Base-by-base conservation (phyloP, 2,797 vertebrate genomes). In the Halcyon smyrnensis region DNA sequence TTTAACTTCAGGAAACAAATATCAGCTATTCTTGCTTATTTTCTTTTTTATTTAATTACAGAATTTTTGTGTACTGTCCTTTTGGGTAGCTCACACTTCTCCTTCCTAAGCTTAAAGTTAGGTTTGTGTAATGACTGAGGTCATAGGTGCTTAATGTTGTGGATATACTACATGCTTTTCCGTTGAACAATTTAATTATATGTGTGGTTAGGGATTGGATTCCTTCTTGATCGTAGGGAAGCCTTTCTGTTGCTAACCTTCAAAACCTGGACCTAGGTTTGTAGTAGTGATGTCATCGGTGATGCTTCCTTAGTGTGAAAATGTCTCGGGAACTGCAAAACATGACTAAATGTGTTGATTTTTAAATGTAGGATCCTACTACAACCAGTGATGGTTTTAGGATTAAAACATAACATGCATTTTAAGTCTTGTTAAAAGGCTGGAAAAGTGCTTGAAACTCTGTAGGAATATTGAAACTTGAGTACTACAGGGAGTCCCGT, bases 261-360 rank as follows among this genome's bases (percentile, higher is more conserved):
- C 34, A 48, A 19, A 77, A 30, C 59, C 24, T n/a, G 11, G 6
- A 28, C n/a, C 16, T 59, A 11, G 2, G 10, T 76, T 84, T 81
- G 28, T 59, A 70, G 28, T 59, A 70, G 28, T 48, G 28, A 1
- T 69, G 14, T 69, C 24, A 13, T 30, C 19, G 69, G 7, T 43
- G 37, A 36, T 46, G 46, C 32, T 62, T 75, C 51, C 28, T 23
- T 41, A 12, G 13, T 88, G 27, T 46, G 54, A 62, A 69, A 62
- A 20, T 7, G 8, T n/a, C 7, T 32, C 1, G 3, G 25, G 34
- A 68, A 50, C 23, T 27, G 12, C 12, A 56, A 56, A 84, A 17
- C 3, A 8, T 5, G 11, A 10, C 25, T 63, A 24, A 76, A 7
- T 21, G 5, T 32, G 14, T 10, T 34, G 15, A 7, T 0, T 5